These are phyloP conservation scores for Berghia stephanieae DNA, from an alignment of 1,140 invertebrate species.

Conservation along the genomic window DNA sequence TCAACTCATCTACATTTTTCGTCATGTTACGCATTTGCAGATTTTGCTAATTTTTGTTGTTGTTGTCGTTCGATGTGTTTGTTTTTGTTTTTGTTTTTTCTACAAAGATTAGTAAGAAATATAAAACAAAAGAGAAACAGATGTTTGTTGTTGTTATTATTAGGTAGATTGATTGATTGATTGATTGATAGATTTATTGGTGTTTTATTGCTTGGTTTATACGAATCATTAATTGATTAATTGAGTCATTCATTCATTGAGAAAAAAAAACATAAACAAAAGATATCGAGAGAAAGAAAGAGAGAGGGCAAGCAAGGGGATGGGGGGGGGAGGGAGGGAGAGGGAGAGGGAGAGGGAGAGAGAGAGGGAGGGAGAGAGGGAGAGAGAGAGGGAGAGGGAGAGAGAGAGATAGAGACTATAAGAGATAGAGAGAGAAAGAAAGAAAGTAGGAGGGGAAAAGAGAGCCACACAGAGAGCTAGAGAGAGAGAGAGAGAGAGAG, in stretches of 20 bases:
- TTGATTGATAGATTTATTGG: not conserved
- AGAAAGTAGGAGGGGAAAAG: not conserved
- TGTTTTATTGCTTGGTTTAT: not conserved
- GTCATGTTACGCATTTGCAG: not conserved
- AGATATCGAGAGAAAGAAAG: not conserved
- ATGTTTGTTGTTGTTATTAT: too few species aligned
- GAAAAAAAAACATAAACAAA: not conserved
- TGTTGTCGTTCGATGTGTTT: not conserved
- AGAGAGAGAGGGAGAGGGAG: slow-evolving; percentile 22
- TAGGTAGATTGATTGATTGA: too few species aligned
- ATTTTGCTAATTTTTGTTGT: not conserved
- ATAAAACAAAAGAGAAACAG: not conserved
- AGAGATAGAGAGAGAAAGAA: slow-evolving; percentile 17
- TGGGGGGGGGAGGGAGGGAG: not conserved
- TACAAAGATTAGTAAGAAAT: not conserved
- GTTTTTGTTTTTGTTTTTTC: not conserved
- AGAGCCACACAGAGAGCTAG: slow-evolving; percentile 18
- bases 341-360: slow-evolving; percentile 26
- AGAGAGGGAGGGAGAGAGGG: slow-evolving; percentile 7
- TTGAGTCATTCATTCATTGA: not conserved
- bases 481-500: slow-evolving; percentile 14
- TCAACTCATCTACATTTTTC: not conserved
- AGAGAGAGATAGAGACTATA: slow-evolving; percentile 5
- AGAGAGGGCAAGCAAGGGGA: not conserved
- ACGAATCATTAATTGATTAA: not conserved